These are phyloP conservation scores for Parnassius apollo DNA, from an alignment of 2,888 invertebrate species.

Conservation along the genomic window DNA sequence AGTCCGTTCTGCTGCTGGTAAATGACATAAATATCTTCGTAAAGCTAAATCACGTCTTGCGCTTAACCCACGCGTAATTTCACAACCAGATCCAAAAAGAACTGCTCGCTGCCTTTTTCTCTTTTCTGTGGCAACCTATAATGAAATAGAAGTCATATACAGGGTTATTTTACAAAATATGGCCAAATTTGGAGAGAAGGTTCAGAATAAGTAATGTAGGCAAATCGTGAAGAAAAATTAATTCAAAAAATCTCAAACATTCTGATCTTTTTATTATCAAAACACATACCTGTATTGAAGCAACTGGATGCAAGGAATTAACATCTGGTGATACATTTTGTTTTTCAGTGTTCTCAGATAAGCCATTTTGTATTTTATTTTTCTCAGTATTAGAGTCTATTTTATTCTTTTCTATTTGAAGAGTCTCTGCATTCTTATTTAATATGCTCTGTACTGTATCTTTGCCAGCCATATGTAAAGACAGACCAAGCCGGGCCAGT, in stretches of 20 bases:
- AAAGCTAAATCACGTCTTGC: slow-evolving; percentile 90
- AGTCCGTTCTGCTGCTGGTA: slow-evolving; percentile 83
- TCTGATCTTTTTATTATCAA: not conserved
- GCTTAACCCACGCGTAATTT: slow-evolving; percentile 88
- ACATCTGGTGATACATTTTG: slow-evolving; percentile 48
- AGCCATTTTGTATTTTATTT: slow-evolving; percentile 41
- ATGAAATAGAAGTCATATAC: slow-evolving; percentile 21
- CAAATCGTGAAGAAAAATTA: too few relatives aligned
- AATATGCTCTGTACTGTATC: slow-evolving; percentile 64
- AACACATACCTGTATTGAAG: slow-evolving; percentile 70
- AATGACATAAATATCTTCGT: slow-evolving; percentile 84
- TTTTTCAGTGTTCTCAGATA: slow-evolving; percentile 41
- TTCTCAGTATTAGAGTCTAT: slow-evolving; percentile 37
- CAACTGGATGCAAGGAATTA: slow-evolving; percentile 73
- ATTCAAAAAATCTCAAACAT: too few relatives aligned
- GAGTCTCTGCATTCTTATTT: slow-evolving; percentile 54
- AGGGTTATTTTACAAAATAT: too few relatives aligned
- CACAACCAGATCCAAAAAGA: slow-evolving; percentile 87
- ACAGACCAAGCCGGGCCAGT: slow-evolving; percentile 90
- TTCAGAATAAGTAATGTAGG: too few relatives aligned
- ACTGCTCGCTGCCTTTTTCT: slow-evolving; percentile 83
- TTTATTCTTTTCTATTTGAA: slow-evolving; percentile 43
- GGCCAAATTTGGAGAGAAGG: too few relatives aligned
- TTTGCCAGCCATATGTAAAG: slow-evolving; percentile 87
- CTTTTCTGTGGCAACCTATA: slow-evolving; percentile 83